A percentile compares a stretch with the other conserved stretches of the same genome.
These are phyloP conservation scores for Graphium colonna DNA, from an alignment of 2,888 invertebrate genomes.

Conservation along the genomic window DNA sequence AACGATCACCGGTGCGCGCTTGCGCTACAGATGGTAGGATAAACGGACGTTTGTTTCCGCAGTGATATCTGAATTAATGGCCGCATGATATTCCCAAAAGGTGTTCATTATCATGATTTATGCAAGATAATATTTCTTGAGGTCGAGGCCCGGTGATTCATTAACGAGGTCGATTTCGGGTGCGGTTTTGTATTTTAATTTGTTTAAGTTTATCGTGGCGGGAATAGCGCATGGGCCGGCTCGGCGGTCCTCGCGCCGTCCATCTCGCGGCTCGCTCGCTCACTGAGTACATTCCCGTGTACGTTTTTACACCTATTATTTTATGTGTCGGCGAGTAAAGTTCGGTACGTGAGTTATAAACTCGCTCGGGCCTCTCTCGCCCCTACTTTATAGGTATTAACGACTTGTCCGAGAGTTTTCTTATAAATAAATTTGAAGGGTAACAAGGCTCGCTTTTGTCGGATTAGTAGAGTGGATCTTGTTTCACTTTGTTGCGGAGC, in stretches of 20 bases:
- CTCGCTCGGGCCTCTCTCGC: constrained; percentile 79
- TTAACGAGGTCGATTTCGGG: constrained; percentile 9
- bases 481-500: constrained; percentile 78
- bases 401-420: constrained; percentile 81
- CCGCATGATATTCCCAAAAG: constrained; percentile 76
- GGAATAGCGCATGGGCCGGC: constrained; percentile 30
- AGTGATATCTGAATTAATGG: constrained; percentile 80
- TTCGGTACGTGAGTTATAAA: constrained; percentile 81
- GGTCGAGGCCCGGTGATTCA: constrained; percentile 21
- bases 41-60: constrained; percentile 80
- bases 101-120: constrained; percentile 79
- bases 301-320: constrained; percentile 81
- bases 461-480: constrained; percentile 80
- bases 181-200: not conserved
- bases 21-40: constrained; percentile 77
- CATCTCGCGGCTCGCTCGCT: constrained; percentile 70
- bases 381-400: constrained; percentile 81
- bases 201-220: constrained; percentile 8
- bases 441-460: constrained; percentile 80
- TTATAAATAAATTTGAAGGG: constrained; percentile 81
- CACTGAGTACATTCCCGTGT: constrained; percentile 80
- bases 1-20: constrained; percentile 78
- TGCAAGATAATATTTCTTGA: constrained; percentile 71
- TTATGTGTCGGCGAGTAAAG: constrained; percentile 81
- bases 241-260: constrained; percentile 46